Percentiles rank a stretch among this genome's conserved stretches.
Evolutionary conservation across 2,888 invertebrate species (phyloP).

Genomic region (Minunthozetes semirufus): DNA sequence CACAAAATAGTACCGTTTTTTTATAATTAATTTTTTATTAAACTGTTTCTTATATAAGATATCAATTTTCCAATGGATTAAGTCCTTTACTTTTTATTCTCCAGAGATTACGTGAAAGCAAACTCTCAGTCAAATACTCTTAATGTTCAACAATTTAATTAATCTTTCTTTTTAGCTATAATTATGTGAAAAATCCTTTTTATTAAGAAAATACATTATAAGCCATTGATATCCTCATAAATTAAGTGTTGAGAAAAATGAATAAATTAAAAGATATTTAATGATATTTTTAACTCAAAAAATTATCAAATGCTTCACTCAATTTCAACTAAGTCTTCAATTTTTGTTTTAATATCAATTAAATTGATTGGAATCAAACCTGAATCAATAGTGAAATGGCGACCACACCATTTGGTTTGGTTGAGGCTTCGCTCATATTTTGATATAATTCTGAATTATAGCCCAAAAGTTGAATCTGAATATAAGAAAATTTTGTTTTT

Average conservation of each 20-base stretch:
- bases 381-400: constrained; percentile 88
- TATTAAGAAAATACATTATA: no score
- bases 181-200: no score
- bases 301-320: no score
- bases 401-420: constrained; percentile 88
- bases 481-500: constrained; percentile 45
- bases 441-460: constrained; percentile 95
- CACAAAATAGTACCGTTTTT: constrained; percentile 40
- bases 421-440: constrained; percentile 84
- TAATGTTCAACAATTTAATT: no score
- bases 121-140: no score
- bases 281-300: no score
- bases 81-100: no score
- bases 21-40: not conserved
- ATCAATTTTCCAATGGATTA: not conserved
- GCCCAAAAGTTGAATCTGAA: constrained; percentile 94
- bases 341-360: not conserved
- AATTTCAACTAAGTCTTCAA: no score
- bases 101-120: not conserved
- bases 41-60: not conserved
- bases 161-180: no score
- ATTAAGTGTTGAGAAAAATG: not conserved
- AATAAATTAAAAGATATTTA: not conserved
- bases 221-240: no score
- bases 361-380: constrained; percentile 56